phyloP scores from a whole-genome alignment of 2,113 vertebrate species.

The Electrona antarctica region DNA sequence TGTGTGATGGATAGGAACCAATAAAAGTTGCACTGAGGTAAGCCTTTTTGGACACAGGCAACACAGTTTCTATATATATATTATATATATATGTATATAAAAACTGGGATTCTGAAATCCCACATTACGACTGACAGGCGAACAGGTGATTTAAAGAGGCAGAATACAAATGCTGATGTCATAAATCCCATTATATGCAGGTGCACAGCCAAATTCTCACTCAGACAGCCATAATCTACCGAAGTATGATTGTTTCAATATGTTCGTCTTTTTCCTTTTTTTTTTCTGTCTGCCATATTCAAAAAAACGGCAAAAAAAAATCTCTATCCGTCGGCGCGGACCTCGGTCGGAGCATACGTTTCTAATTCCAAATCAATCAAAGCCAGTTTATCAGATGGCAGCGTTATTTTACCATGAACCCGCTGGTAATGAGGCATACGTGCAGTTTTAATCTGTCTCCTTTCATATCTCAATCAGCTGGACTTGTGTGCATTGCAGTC shows the following conservation, averaged over 20 bases:
- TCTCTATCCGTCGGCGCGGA: conserved; percentile 13
- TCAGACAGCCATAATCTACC: conserved; percentile 47
- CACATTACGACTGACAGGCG: conserved; percentile 62
- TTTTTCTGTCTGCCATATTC: conserved; percentile 41
- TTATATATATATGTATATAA: conserved; percentile 52
- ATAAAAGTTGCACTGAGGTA: conserved; percentile 68
- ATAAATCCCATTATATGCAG: conserved; percentile 70
- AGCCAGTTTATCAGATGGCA: conserved; percentile 65
- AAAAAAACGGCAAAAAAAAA: conserved; percentile 39
- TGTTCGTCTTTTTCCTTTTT: conserved; percentile 56
- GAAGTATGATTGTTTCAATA: conserved; percentile 75
- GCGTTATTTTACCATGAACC: conserved; percentile 70
- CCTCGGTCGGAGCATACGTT: conserved; percentile 41
- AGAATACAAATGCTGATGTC: conserved; percentile 62
- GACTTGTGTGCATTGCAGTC: conserved; percentile 22
- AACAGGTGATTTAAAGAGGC: conserved; percentile 79
- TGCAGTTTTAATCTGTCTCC: conserved; percentile 56
- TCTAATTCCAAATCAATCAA: conserved; percentile 64
- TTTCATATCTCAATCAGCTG: conserved; percentile 53
- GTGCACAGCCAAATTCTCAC: conserved; percentile 64
- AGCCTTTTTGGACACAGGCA: conserved; percentile 59
- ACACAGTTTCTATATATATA: conserved; percentile 31
- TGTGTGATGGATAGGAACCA: conserved; percentile 66
- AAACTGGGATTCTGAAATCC: conserved; percentile 57
- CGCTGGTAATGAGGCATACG: conserved; percentile 60